phyloP scores from a whole-genome alignment of 23 tunicate species.

The Ciona savignyi region DNA sequence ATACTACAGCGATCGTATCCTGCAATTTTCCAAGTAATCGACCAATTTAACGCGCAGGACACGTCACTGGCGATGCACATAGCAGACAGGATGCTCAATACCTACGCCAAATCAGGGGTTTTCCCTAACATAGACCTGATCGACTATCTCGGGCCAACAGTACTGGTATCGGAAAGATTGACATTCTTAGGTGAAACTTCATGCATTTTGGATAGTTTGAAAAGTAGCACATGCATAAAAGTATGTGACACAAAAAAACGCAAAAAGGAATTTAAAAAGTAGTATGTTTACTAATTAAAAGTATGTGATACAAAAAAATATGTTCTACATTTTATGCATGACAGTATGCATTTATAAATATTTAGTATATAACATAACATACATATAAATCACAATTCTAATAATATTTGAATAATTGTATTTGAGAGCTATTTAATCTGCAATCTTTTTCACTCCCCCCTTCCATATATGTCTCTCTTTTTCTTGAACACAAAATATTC shows the following conservation, averaged over 20 bases:
- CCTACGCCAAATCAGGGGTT: slow-evolving; percentile 50
- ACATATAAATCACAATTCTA: neutral
- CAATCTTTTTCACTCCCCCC: too few species aligned
- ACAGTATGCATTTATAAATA: neutral
- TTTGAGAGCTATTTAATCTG: too few species aligned
- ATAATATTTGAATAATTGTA: too few species aligned
- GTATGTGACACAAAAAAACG: too few species aligned
- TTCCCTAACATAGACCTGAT: slow-evolving; percentile 56
- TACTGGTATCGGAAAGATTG: slow-evolving; percentile 53
- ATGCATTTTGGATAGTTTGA: neutral
- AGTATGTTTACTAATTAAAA: too few species aligned
- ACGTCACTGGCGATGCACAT: slow-evolving; percentile 56
- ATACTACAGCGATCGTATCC: too few species aligned
- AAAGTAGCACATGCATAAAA: neutral
- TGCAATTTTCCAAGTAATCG: neutral
- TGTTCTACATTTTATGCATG: neutral
- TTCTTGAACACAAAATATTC: too few species aligned
- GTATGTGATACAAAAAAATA: too few species aligned
- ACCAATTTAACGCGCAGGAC: slow-evolving; percentile 23
- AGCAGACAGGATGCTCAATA: slow-evolving; percentile 62
- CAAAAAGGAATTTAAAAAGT: too few species aligned
- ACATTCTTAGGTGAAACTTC: slow-evolving; percentile 37
- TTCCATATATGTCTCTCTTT: too few species aligned
- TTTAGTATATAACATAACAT: neutral
- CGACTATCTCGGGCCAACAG: slow-evolving; percentile 74